Evolutionary conservation across 2,888 invertebrate species (phyloP), one percentile per base, ranked within the genome.

Genomic region (Scrobipalpa costella): DNA sequence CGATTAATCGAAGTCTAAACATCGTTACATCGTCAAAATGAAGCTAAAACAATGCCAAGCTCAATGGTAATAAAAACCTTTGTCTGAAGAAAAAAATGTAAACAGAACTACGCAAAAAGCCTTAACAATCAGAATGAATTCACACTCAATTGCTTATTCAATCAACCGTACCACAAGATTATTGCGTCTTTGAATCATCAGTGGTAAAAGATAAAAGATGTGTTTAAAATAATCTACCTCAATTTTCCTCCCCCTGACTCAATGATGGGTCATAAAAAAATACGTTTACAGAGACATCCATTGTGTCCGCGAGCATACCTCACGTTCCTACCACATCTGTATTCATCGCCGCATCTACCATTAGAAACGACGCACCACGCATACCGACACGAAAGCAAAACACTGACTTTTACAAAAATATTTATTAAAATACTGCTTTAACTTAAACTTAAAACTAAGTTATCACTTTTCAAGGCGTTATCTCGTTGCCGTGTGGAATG

Each of bases 381-480:
- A 66, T 66, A 63, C 62, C 62, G 62, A 52, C 60, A 66, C 59
- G 57, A 61, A 73, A 77, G 69, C 77, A 79, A 83, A 85, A 84
- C 83, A 83, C 81, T 77, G 67, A 57, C 65, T 67, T 75, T 74
- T 77, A 76, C 80, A 84, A 85, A 55, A 79, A 85, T 82, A 83
- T 90, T 90, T 90, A 89, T 90, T 90, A 86, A 74, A 87, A 86
- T 88, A 87, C 84, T 85, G 82, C 74, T 74, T 80, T 83, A 81
- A 83, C 84, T 15, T 44, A 58, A 64, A 86, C 83, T 84, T 85
- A 88, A 66, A 69, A 68, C 74, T 83, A 84, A 67, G 68, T 68
- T 84, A 88, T 89, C 88, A 89, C 87, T 86, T 86, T 79, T 88
- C 13, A 67, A 81, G 77, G 67, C 76, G 73, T 27, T 71, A 83